Percentiles rank a stretch among this genome's conserved stretches.
phyloP scores from a whole-genome alignment of 2,113 vertebrate genomes.

The Malurus cyaneus region DNA sequence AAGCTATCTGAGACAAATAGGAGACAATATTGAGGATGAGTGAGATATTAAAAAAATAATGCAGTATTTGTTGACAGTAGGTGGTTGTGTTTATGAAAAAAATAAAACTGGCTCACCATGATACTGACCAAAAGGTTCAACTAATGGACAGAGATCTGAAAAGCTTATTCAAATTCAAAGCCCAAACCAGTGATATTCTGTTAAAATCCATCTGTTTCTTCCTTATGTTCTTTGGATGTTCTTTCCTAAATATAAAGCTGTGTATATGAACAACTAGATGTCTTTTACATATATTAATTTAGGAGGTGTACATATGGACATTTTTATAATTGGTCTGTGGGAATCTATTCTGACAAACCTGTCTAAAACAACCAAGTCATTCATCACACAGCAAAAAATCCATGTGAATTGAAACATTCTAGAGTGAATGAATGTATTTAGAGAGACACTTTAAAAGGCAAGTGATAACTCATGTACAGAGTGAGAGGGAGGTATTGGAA shows the following conservation, averaged over 20 bases:
- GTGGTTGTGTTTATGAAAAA: not conserved
- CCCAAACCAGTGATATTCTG: not conserved
- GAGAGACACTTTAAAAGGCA: not conserved
- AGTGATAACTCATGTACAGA: not conserved
- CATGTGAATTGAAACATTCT: not conserved
- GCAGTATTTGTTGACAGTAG: not conserved
- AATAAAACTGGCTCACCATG: not conserved
- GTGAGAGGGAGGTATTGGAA: not conserved
- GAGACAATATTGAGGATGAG: not conserved
- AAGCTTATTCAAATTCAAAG: not conserved
- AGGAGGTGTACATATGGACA: no score
- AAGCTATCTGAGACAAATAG: not conserved
- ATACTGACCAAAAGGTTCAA: not conserved
- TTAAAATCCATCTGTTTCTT: not conserved
- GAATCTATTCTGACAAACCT: not conserved
- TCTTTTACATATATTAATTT: not conserved
- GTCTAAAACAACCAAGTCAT: not conserved
- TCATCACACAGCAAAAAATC: not conserved
- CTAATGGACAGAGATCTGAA: not conserved
- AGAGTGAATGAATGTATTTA: not conserved
- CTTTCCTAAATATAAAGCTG: not conserved
- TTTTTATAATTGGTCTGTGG: not conserved
- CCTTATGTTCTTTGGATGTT: not conserved
- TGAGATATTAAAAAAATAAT: not conserved
- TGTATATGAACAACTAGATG: not conserved